Evolutionary conservation across 2,888 invertebrate genomes (phyloP).

Genomic region (Clostera curtula): DNA sequence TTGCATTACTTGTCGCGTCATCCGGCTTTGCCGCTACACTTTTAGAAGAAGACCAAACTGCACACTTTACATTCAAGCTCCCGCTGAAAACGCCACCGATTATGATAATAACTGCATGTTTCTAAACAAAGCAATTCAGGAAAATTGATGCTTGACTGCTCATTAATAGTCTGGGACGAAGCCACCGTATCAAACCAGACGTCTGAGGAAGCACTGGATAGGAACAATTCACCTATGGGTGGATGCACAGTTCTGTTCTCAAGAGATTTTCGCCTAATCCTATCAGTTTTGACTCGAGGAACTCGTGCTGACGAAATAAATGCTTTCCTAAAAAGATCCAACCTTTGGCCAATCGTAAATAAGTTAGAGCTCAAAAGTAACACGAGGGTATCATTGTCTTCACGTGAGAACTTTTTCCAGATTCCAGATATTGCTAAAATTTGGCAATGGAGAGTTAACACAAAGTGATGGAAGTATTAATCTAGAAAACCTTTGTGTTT

Average conservation of each 20-base stretch:
- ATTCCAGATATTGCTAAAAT: constrained; percentile 21
- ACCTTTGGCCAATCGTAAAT: constrained; percentile 20
- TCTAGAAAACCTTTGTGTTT: constrained; percentile 15
- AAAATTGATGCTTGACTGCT: constrained; percentile 23
- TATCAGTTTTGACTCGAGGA: constrained; percentile 22
- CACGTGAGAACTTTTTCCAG: constrained; percentile 21
- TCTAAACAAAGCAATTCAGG: constrained; percentile 25
- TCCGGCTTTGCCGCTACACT: constrained; percentile 28
- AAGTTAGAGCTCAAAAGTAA: constrained; percentile 25
- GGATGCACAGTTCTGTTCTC: constrained; percentile 20
- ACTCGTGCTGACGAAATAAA: constrained; percentile 23
- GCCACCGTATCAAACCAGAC: constrained; percentile 23
- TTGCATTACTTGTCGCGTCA: constrained; percentile 33
- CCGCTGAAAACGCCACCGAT: constrained; percentile 17
- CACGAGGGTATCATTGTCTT: constrained; percentile 18
- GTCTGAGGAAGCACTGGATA: constrained; percentile 25
- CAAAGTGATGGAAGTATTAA: constrained; percentile 20
- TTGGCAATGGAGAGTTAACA: constrained; percentile 23
- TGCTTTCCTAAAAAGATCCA: constrained; percentile 18
- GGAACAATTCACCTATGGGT: constrained; percentile 21
- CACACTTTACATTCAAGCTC: constrained; percentile 33
- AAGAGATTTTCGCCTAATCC: constrained; percentile 20
- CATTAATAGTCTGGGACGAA: constrained; percentile 24
- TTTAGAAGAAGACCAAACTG: constrained; percentile 36
- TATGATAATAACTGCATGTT: constrained; percentile 19